phyloP scores from a whole-genome alignment of 2,797 vertebrate species.

The Sebastes taczanowskii region DNA sequence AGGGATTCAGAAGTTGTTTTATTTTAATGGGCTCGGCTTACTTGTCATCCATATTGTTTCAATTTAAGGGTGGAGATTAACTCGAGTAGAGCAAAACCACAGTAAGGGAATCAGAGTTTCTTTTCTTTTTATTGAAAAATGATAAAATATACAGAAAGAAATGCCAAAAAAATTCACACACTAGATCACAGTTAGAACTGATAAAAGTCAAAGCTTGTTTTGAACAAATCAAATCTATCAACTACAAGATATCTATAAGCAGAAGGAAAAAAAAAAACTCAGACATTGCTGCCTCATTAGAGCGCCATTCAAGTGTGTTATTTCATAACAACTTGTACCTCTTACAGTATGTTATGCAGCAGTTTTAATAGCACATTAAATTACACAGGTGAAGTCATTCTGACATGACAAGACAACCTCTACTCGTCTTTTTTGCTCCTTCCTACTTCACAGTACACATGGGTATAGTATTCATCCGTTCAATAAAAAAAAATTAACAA shows the following conservation, averaged over 20 bases:
- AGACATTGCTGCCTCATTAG: constrained; percentile 57
- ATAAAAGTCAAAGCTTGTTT: constrained; percentile 33
- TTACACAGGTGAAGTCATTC: constrained; percentile 71
- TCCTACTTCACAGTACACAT: constrained; percentile 71
- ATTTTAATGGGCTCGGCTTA: background rate
- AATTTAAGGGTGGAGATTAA: too few species aligned
- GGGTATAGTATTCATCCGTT: constrained; percentile 55
- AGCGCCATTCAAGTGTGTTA: constrained; percentile 63
- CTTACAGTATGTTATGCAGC: constrained; percentile 69
- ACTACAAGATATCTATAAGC: constrained; percentile 63
- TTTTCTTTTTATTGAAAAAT: constrained; percentile 81
- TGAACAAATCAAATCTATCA: constrained; percentile 62
- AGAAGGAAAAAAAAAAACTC: constrained; percentile 13
- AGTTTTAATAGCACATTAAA: constrained; percentile 64
- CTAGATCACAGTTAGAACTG: constrained; percentile 75
- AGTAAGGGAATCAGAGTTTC: constrained; percentile 18
- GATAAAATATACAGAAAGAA: constrained; percentile 75
- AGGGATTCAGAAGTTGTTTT: background rate
- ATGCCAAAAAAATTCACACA: constrained; percentile 70
- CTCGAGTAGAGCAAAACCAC: background rate
- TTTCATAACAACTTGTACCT: constrained; percentile 67
- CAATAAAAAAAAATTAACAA: constrained; percentile 56
- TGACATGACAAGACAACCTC: constrained; percentile 45
- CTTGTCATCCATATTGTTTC: background rate
- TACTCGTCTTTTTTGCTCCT: constrained; percentile 30